Evolutionary conservation across 2,113 vertebrate species (phyloP), one percentile per base, ranked within the genome.

Genomic region (Spilogale gracilis): DNA sequence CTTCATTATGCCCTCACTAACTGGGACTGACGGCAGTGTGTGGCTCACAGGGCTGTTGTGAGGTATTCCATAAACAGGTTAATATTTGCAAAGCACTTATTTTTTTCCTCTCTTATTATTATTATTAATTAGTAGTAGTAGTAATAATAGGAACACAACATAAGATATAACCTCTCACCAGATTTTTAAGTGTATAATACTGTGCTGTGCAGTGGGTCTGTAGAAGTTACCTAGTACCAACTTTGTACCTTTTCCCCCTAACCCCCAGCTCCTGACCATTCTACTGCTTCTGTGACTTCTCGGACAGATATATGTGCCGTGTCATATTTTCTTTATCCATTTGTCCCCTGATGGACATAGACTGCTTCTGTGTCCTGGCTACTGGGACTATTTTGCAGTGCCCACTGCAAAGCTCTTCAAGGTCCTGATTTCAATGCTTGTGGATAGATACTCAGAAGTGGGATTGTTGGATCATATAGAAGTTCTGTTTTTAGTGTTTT

Each of bases 21-120:
- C 38, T 50, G 52, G 56, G n/a, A n/a, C 30, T 7, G 9, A 14
- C 10, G 13, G 0, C 5, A 20, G 4, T 5, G 25, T 17, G 30
- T 45, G 0, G 2, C 5, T 32, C 38, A n/a, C 32, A 17, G 32
- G 3, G 16, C 3, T 25, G 20, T 32, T 4, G 9, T 45, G 25
- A 73, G n/a, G 71, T 74, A 25, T 25, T 74, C 20, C 83, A 14
- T 9, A 50, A 25, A 6, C 7, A n/a, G 27, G 14, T 82, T 81
- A 43, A 30, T 18, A 8, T 82, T 43, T 48, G 17, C 11, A 30
- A 45, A 27, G 3, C 63, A 43, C 52, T 73, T 43, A 18, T 89
- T 50, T 43, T 18, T 43, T 38, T 76, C 8, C 79, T 83, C 25
- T n/a, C 9, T 8, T 10, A 67, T 45, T 56, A 27, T 32, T 38